A percentile compares a stretch with the other conserved stretches of the same genome.
These are phyloP conservation scores for Lissonota sp. DNA, from an alignment of 2,888 invertebrate genomes.

Conservation along the genomic window DNA sequence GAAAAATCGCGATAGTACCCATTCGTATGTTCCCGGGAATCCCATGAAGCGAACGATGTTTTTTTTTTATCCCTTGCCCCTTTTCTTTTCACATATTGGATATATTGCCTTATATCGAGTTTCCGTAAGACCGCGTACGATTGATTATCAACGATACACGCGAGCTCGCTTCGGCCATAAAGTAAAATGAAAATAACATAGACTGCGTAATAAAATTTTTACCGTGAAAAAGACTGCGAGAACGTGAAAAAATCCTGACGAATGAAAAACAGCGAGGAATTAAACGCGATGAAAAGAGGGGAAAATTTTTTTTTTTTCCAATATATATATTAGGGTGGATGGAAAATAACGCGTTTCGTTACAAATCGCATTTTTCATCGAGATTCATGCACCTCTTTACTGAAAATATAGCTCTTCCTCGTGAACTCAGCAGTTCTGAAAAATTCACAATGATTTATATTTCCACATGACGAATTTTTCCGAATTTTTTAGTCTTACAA, in stretches of 20 bases:
- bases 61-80: slow-evolving; percentile 4
- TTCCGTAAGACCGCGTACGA: slow-evolving; percentile 21
- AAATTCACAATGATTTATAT: too few species aligned
- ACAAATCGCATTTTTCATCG: not conserved
- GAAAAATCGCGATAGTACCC: slow-evolving; percentile 27
- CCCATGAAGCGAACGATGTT: slow-evolving; percentile 9
- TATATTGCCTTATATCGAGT: slow-evolving; percentile 9
- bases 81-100: slow-evolving; percentile 1
- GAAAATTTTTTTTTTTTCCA: not conserved
- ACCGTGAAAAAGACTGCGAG: slow-evolving; percentile 53
- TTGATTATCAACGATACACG: slow-evolving; percentile 17
- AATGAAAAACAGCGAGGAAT: slow-evolving; percentile 14
- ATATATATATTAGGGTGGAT: too few species aligned
- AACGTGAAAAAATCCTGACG: slow-evolving; percentile 11
- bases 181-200: slow-evolving; percentile 23
- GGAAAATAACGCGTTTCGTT: not conserved
- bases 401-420: too few species aligned
- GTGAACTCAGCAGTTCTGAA: too few species aligned
- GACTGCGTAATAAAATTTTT: slow-evolving; percentile 52
- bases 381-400: too few species aligned
- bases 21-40: slow-evolving; percentile 3
- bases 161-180: slow-evolving; percentile 49
- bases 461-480: too few species aligned
- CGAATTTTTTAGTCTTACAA: too few species aligned
- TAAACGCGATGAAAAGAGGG: slow-evolving; percentile 5